These are phyloP conservation scores for Drosophila bocqueti DNA, from an alignment of 1,140 invertebrate species.

Conservation along the genomic window DNA sequence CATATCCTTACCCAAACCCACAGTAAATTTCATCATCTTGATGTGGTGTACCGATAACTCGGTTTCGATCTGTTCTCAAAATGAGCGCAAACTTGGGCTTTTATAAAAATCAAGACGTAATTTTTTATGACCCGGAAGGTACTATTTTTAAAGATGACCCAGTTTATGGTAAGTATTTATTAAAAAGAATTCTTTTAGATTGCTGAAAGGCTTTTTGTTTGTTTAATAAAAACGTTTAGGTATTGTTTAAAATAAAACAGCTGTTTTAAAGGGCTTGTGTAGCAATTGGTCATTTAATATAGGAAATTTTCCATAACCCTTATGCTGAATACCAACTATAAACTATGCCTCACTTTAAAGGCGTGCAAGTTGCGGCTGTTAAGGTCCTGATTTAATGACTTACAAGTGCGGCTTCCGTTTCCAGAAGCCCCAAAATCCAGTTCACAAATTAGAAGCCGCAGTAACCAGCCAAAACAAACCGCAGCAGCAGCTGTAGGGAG, in stretches of 20 bases:
- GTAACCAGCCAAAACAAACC: constrained; percentile 55
- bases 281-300: not conserved
- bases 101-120: constrained; percentile 27
- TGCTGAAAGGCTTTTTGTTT: constrained; percentile 18
- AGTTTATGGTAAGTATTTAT: not conserved
- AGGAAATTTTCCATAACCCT: constrained; percentile 5
- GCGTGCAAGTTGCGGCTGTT: not conserved
- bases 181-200: not conserved
- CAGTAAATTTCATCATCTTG: constrained; percentile 50
- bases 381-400: constrained; percentile 63
- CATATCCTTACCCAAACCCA: constrained; percentile 54
- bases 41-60: constrained; percentile 4
- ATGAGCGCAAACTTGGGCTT: constrained; percentile 12
- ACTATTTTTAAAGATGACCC: constrained; percentile 16
- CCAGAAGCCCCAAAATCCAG: constrained; percentile 54
- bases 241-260: constrained; percentile 1
- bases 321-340: not conserved
- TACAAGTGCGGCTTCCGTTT: constrained; percentile 41
- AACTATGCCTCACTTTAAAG: constrained; percentile 1
- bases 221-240: not conserved
- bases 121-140: constrained; percentile 18
- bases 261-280: not conserved
- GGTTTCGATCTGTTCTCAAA: constrained; percentile 20
- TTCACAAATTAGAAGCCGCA: constrained; percentile 73
- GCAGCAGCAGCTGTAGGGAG: constrained; percentile 19